Percentiles rank a stretch among this genome's conserved stretches.
Evolutionary conservation across 2,888 invertebrate genomes (phyloP).

Genomic region (Ochropleura plecta): DNA sequence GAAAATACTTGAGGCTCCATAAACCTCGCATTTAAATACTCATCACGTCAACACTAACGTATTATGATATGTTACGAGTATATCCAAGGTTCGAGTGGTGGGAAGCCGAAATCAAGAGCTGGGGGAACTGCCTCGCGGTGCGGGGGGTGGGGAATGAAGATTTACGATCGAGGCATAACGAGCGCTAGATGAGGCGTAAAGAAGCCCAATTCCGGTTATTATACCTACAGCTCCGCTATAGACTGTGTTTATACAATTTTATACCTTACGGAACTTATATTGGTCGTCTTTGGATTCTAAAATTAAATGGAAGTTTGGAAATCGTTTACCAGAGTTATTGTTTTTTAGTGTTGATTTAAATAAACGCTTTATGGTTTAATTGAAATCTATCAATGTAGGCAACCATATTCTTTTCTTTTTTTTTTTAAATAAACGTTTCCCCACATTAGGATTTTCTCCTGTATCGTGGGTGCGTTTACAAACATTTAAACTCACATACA

Average conservation of each 20-base stretch:
- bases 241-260: slow-evolving; percentile 73
- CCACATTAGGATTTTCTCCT: too few species aligned
- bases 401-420: too few species aligned
- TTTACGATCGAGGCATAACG: slow-evolving; percentile 90
- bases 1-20: slow-evolving; percentile 44
- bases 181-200: slow-evolving; percentile 90
- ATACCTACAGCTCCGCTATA: slow-evolving; percentile 80
- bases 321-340: slow-evolving; percentile 32
- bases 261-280: slow-evolving; percentile 68
- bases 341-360: slow-evolving; percentile 26
- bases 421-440: too few species aligned
- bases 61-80: slow-evolving; percentile 79
- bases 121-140: slow-evolving; percentile 45
- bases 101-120: slow-evolving; percentile 79
- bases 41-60: slow-evolving; percentile 74
- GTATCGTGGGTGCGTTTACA: too few species aligned
- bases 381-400: background rate
- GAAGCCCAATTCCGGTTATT: slow-evolving; percentile 89
- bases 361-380: background rate
- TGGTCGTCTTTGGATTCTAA: slow-evolving; percentile 58
- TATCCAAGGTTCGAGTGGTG: slow-evolving; percentile 81
- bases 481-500: too few species aligned
- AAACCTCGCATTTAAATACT: slow-evolving; percentile 68
- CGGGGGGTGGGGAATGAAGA: slow-evolving; percentile 84
- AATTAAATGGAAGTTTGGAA: slow-evolving; percentile 36